Evolutionary conservation across 2,888 invertebrate genomes (phyloP).

Genomic region (Mimachlamys varia): DNA sequence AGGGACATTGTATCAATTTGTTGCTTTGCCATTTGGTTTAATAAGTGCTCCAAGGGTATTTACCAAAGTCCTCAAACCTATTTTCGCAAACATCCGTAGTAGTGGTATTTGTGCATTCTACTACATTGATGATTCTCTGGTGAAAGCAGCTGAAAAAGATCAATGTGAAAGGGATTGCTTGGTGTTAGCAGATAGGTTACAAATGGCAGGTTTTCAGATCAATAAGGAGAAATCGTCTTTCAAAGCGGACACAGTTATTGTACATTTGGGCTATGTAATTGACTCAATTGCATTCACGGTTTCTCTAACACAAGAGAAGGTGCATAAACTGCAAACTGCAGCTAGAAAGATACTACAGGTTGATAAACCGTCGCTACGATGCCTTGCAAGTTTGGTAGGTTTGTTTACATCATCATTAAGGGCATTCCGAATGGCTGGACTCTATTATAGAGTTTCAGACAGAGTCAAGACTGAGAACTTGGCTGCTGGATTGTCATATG

Average conservation of each 20-base stretch:
- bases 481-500: background rate
- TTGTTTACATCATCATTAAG: conserved; percentile 36
- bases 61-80: conserved; percentile 60
- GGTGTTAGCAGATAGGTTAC: conserved; percentile 24
- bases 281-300: conserved; percentile 46
- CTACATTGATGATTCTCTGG: conserved; percentile 58
- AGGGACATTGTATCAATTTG: conserved; percentile 49
- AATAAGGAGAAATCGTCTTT: conserved; percentile 48
- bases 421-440: background rate
- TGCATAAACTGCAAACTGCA: conserved; percentile 23
- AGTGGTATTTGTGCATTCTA: conserved; percentile 45
- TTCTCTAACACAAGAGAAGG: conserved; percentile 42
- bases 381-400: conserved; percentile 36
- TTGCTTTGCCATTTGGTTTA: conserved; percentile 51
- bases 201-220: conserved; percentile 41
- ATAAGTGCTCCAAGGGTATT: conserved; percentile 53
- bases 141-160: conserved; percentile 33
- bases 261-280: conserved; percentile 46
- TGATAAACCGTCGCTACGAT: background rate
- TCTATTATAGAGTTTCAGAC: background rate
- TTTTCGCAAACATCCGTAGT: conserved; percentile 51
- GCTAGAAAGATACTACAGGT: background rate
- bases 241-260: conserved; percentile 39
- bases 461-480: background rate
- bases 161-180: conserved; percentile 40